Conservation (phyloP, 2,888 invertebrate species). For the Scaptodrosophila latifasciaeformis region DNA sequence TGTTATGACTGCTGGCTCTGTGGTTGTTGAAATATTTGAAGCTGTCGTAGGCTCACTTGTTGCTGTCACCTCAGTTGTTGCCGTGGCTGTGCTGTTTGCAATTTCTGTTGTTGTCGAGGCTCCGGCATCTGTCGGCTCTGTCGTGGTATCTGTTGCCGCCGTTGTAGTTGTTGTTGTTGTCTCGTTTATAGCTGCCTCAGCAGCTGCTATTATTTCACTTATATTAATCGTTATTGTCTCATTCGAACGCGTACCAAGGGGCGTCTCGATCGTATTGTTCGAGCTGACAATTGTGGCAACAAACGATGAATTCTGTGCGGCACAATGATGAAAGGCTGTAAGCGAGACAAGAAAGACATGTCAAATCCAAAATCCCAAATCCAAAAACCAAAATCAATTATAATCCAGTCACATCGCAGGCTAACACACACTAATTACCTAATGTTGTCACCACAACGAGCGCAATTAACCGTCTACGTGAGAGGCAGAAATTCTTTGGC, state of each 20-base stretch:
- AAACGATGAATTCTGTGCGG: slow-evolving; percentile 44
- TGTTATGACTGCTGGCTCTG: background rate
- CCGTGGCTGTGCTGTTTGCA: background rate
- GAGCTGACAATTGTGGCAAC: slow-evolving; percentile 48
- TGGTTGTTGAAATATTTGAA: background rate
- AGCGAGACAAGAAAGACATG: background rate
- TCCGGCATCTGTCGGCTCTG: slow-evolving; percentile 5
- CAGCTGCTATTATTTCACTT: slow-evolving; percentile 51
- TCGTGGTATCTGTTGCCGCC: background rate
- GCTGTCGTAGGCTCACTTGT: background rate
- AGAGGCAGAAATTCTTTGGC: slow-evolving; percentile 15
- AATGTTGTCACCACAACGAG: slow-evolving; percentile 64
- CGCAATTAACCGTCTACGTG: slow-evolving; percentile 60
- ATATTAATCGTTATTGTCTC: slow-evolving; percentile 47
- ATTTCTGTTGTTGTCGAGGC: slow-evolving; percentile 3
- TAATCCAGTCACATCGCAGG: slow-evolving; percentile 7
- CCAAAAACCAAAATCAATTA: slow-evolving; percentile 30
- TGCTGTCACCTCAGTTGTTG: slow-evolving; percentile 2
- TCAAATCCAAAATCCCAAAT: slow-evolving; percentile 13
- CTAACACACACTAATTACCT: slow-evolving; percentile 55
- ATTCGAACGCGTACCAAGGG: slow-evolving; percentile 44
- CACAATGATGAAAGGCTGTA: slow-evolving; percentile 9
- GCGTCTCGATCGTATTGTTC: slow-evolving; percentile 40
- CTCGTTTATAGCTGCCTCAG: slow-evolving; percentile 5
- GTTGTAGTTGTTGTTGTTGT: slow-evolving; percentile 1